Evolutionary conservation across 1,140 invertebrate genomes (phyloP).

Genomic region (Drosophila sucinea): DNA sequence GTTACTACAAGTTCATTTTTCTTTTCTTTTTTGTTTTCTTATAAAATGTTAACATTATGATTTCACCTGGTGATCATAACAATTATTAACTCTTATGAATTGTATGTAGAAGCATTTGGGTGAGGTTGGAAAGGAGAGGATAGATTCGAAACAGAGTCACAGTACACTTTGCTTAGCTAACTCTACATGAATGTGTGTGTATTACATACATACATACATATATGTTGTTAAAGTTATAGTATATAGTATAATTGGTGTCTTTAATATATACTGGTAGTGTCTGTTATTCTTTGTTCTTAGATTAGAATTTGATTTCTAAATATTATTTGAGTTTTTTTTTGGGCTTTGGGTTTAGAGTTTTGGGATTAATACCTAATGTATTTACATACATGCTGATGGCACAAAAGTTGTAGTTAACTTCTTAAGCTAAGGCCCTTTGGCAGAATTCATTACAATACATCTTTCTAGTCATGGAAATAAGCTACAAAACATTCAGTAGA

Average conservation of each 20-base stretch:
- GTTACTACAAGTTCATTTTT: background rate
- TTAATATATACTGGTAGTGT: background rate
- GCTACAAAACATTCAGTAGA: background rate
- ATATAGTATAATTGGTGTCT: constrained; percentile 4
- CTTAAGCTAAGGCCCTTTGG: constrained; percentile 46
- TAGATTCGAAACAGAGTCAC: no score
- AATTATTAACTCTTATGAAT: constrained; percentile 18
- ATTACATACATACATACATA: constrained; percentile 19
- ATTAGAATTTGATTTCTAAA: background rate
- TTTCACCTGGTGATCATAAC: constrained; percentile 13
- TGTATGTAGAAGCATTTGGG: constrained; percentile 9
- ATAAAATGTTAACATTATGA: constrained; percentile 13
- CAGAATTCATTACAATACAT: constrained; percentile 9
- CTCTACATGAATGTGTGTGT: no score
- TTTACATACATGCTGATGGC: constrained; percentile 21
- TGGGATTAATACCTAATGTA: constrained; percentile 22
- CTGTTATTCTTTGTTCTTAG: background rate
- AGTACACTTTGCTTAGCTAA: no score
- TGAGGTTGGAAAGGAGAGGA: no score
- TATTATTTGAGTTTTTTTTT: background rate
- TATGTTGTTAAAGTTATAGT: background rate
- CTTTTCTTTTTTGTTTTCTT: background rate
- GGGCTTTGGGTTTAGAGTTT: background rate
- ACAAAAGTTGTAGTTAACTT: constrained; percentile 33
- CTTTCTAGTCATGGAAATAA: constrained; percentile 1